Base-by-base conservation (phyloP, 2,113 vertebrate genomes). In the Baryphthengus martii region DNA sequence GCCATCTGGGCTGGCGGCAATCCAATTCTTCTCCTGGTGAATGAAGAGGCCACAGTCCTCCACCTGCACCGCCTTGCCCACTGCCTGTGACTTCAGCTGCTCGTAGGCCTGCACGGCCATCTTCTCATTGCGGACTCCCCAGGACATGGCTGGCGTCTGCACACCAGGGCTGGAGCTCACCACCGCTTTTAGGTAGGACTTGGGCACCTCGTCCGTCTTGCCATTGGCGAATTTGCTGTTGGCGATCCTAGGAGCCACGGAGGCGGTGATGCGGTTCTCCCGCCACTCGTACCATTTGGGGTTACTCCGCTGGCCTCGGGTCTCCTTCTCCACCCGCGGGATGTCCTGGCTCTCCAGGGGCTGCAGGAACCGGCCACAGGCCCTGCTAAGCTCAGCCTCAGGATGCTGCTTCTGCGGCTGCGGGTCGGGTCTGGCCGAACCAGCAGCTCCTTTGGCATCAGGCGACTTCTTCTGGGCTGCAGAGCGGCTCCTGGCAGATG, bases 1-100 rank as follows among this genome's bases (percentile, higher is more conserved):
- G 11, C 98, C 98, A 1, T 99, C 98, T 0, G 98, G 98, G 93
- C 98, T 98, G 25, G 98, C 98, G 0, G 98, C 98, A 11, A 99
- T 93, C 98, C 98, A 99, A 8, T 83, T 21, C 12, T 97, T 97
- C n/a, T 25, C 87, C 2, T 17, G 66, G 61, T 99, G 97, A 11
- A 99, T 96, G 91, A 98, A 98, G 71, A 99, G 92, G 7, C 98
- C 98, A 1, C 98, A 98, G 2, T 98, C 96, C 9, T 88, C 97
- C 23, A 99, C 98, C 8, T 5, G 40, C 42, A 99, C 97, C 0
- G 74, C 9, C 20, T 21, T 96, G 9, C 97, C 97, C 55, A 90
- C 13, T 0, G 49, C 58, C 37, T 18, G 25, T 0, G 92, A 97
- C 87, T 98, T 98, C 89, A 97, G 76, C 42, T 10, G 42, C 97